Base-by-base conservation (phyloP, 1,140 invertebrate genomes). In the Bicyclus anynana region DNA sequence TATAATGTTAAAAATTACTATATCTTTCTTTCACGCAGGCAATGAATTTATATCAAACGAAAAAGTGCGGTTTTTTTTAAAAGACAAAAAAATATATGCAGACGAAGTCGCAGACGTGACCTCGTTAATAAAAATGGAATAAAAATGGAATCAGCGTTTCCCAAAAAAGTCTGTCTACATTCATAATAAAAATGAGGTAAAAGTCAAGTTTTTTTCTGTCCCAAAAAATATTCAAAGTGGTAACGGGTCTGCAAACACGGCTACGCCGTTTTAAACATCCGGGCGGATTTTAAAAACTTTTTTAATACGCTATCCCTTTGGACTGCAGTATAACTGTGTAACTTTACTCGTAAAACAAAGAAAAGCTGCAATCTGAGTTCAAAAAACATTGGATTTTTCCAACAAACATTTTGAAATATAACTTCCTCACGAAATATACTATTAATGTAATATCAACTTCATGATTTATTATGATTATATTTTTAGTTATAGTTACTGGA, bases 291-390 rank as follows among this genome's bases (percentile, higher is more conserved):
- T 50, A 13, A 55, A n/a, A 55, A 56, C 54, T 49, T 56, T 55
- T 55, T 56, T 50, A 56, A 50, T 56, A 49, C 38, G 14, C 21
- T 29, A 47, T 29, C 35, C 47, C 16, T 16, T 5, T 26, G 14
- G 35, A 40, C 23, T 50, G 37, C 35, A 40, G 46, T 49, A 49
- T 56, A 56, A 49, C 48, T 20, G 47, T 33, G 35, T 50, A 50
- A 56, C 54, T 56, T 56, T 40, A 20, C 46, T 56, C 54, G 47
- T 56, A 56, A 56, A 56, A 51, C 35, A 51, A 40, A 52, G 50
- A 40, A 49, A 56, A 37, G 17, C 13, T 47, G 20, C 38, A 23
- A 56, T 48, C 35, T 33, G 21, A 42, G 48, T 56, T 48, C 27
- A 49, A 49, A 50, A 56, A n/a, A 14, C n/a, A 9, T 16, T 5